Conservation (phyloP, 2,888 invertebrate species). For the Aphodius sticticus region DNA sequence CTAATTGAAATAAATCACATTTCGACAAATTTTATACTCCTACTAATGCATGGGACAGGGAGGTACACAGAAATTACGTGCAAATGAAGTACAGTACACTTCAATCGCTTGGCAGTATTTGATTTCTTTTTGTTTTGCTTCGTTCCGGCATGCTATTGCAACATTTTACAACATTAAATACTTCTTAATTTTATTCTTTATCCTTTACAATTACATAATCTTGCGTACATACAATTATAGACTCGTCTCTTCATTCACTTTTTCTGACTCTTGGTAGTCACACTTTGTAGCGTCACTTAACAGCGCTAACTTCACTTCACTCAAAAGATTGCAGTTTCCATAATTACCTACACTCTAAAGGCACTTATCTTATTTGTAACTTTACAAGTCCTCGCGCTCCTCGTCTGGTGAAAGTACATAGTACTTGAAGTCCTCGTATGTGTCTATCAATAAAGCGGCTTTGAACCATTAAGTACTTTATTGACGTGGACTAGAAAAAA, state of each 20-base stretch:
- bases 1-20: not conserved
- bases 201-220: conserved; percentile 31
- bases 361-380: not conserved
- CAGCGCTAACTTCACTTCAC: not conserved
- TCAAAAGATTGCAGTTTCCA: conserved; percentile 4
- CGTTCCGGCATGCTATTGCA: conserved; percentile 10
- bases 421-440: not conserved
- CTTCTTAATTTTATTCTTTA: conserved; percentile 24
- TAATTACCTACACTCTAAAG: not conserved
- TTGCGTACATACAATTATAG: conserved; percentile 22
- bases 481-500: conserved; percentile 34
- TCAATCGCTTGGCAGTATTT: conserved; percentile 17
- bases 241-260: conserved; percentile 19
- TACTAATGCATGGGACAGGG: conserved; percentile 9
- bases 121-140: conserved; percentile 18
- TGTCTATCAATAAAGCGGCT: not conserved
- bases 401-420: not conserved
- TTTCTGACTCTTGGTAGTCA: not conserved
- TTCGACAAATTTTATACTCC: conserved; percentile 4
- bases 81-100: conserved; percentile 13
- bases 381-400: not conserved
- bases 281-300: not conserved
- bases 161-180: not conserved
- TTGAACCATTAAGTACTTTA: conserved; percentile 10
- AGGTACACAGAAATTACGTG: not conserved